Evolutionary conservation across 2,113 vertebrate species (phyloP).

Genomic region (Pteropus alecto): DNA sequence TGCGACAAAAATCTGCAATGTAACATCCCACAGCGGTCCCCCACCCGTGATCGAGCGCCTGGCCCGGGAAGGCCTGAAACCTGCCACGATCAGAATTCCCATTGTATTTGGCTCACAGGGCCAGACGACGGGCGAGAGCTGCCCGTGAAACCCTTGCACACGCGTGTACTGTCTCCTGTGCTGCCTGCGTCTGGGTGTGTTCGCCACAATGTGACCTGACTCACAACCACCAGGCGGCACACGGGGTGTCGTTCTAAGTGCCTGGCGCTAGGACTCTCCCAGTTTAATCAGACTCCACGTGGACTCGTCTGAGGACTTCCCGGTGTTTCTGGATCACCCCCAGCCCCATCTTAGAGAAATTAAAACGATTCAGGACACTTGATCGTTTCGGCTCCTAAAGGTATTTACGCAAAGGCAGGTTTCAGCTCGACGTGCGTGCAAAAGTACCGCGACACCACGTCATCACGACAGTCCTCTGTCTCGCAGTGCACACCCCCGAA

Average conservation of each 20-base stretch:
- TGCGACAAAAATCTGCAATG: neutral
- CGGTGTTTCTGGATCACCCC: neutral
- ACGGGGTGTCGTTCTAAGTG: neutral
- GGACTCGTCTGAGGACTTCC: neutral
- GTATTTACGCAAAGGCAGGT: neutral
- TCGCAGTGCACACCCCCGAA: neutral
- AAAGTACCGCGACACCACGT: neutral
- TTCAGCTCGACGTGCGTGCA: neutral
- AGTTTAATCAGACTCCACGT: constrained; percentile 2
- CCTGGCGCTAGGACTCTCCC: neutral
- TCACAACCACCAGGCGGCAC: neutral
- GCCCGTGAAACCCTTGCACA: neutral
- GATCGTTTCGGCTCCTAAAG: neutral
- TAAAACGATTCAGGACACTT: neutral
- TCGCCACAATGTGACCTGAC: neutral
- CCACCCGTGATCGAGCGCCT: neutral
- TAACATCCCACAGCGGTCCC: neutral
- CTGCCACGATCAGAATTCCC: neutral
- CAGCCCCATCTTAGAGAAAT: neutral
- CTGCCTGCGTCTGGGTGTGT: neutral
- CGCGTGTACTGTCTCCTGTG: no score
- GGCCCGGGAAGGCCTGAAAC: neutral
- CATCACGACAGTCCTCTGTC: neutral
- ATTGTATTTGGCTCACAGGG: neutral
- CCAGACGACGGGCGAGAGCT: neutral